Base-by-base conservation (phyloP, 2,113 vertebrate species). In the Anguilla japonica region DNA sequence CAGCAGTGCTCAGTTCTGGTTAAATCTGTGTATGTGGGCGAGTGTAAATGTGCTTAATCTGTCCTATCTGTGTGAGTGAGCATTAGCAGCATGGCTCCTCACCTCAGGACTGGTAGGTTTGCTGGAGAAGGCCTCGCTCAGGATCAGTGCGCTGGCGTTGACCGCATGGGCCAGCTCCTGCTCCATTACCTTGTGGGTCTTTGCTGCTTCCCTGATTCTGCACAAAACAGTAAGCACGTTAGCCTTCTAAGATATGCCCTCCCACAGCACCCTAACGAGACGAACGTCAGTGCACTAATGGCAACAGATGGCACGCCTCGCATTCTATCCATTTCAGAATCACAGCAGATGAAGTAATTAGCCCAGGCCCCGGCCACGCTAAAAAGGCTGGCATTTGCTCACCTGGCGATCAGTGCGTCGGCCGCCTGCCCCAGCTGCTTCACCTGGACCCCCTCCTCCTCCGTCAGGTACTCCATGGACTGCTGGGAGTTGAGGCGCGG, bases 401-500 rank as follows among this genome's bases (percentile, higher is more conserved):
- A 99, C 98, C 96, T 97, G 95, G 90, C 94, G n/a, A 99, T 99
- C 91, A 99, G 97, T 0, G 95, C 95, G 91, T 98, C 97, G 0
- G 98, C 96, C 0, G 95, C 96, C 0, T 63, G 93, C 0, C 96
- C 96, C 84, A 97, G 95, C 90, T 97, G 97, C 92, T 98, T 97
- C 43, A 99, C 91, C 93, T 98, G 96, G 39, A 90, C 92, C 82
- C 93, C 96, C 91, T 99, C 98, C 91, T 98, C 97, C 81, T 98
- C 97, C 0, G 96, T 98, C 90, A 99, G 95, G 89, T 96, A 97
- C 91, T 98, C 97, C 96, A 98, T 98, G 91, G 97, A 98, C 93
- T 98, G 97, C 93, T 98, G 97, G 18, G 96, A 98, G 93, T 96
- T 96, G 57, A 99, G 96, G 84, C 97, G 96, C 0, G 97, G 97